Conservation (phyloP, 2,113 vertebrate genomes). For the Heterotis niloticus region DNA sequence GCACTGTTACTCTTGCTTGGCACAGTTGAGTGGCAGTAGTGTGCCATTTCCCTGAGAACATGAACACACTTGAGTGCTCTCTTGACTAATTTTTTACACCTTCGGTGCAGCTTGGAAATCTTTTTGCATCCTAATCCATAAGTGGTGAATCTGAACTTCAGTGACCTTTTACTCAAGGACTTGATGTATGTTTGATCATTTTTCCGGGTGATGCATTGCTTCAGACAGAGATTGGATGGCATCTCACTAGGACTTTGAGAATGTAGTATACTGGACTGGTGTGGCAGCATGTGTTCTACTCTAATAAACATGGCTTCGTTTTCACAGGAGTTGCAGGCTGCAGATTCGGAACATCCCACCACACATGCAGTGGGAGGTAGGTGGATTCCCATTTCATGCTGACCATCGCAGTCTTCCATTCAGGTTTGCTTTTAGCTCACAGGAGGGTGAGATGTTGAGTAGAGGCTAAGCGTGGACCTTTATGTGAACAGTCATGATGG, state of each 20-base stretch:
- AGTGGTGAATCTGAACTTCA: too few relatives aligned
- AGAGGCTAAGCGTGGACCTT: too few relatives aligned
- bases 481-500: background rate
- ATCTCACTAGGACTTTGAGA: conserved; percentile 16
- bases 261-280: conserved; percentile 32
- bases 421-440: background rate
- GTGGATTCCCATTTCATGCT: conserved; percentile 37
- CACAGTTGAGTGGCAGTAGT: too few relatives aligned
- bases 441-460: background rate
- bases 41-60: too few relatives aligned
- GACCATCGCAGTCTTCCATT: background rate
- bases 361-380: conserved; percentile 94
- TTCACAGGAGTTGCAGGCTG: conserved; percentile 83
- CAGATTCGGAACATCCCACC: conserved; percentile 93
- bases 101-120: too few relatives aligned
- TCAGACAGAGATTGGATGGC: background rate
- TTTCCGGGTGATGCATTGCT: too few relatives aligned
- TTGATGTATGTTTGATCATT: too few relatives aligned
- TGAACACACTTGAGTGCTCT: too few relatives aligned
- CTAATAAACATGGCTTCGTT: conserved; percentile 3
- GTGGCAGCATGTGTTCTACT: conserved; percentile 21
- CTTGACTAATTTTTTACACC: too few relatives aligned
- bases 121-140: too few relatives aligned
- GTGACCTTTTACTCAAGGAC: too few relatives aligned
- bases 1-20: too few relatives aligned